Conservation (phyloP, 2,888 invertebrate species). For the Aelia acuminata region DNA sequence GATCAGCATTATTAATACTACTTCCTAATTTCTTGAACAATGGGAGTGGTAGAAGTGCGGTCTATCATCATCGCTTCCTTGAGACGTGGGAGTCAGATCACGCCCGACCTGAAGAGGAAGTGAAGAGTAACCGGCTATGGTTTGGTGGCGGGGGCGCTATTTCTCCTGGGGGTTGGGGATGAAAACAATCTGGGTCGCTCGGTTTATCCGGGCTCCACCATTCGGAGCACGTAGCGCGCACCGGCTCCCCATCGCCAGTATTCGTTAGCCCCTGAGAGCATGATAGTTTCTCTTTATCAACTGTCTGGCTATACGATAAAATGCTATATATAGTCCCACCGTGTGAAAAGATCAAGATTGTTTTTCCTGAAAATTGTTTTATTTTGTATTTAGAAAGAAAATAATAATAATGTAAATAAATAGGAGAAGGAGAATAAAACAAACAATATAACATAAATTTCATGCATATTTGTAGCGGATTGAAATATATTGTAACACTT, state of each 20-base stretch:
- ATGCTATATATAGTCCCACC: background rate
- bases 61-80: background rate
- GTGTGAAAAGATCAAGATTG: background rate
- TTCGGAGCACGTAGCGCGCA: background rate
- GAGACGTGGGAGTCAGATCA: constrained; percentile 13
- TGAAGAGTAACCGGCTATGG: constrained; percentile 21
- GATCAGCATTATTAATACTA: background rate
- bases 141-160: constrained; percentile 31
- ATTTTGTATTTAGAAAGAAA: background rate
- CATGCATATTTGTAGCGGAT: no score
- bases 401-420: no score
- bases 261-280: background rate
- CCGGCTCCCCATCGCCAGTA: constrained; percentile 12
- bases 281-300: constrained; percentile 29
- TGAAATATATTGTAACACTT: no score
- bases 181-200: constrained; percentile 46
- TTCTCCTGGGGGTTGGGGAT: background rate
- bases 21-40: background rate
- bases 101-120: constrained; percentile 28
- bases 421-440: no score
- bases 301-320: background rate
- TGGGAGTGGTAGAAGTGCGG: background rate
- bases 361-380: background rate
- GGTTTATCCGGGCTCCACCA: constrained; percentile 47
- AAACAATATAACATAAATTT: no score